phyloP scores from a whole-genome alignment of 2,113 vertebrate genomes.

The Rattus norvegicus region DNA sequence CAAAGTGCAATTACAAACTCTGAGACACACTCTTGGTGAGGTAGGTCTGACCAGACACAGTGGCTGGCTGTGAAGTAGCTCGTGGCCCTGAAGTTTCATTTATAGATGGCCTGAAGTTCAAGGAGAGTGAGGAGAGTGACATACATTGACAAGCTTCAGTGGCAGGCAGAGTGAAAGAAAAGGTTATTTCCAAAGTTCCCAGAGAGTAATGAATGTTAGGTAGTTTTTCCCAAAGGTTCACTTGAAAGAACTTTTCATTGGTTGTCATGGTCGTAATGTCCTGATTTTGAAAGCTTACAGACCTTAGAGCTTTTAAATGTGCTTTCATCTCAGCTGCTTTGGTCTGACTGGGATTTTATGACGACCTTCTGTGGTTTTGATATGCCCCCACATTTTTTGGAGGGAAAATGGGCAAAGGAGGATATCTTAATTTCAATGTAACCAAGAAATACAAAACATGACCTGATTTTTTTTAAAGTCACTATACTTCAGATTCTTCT shows the following conservation, averaged over 20 bases:
- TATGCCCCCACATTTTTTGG: constrained; percentile 75
- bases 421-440: constrained; percentile 75
- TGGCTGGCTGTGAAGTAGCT: neutral
- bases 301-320: constrained; percentile 67
- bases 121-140: constrained; percentile 58
- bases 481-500: constrained; percentile 78
- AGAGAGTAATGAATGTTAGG: neutral
- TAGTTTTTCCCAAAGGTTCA: constrained; percentile 80
- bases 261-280: constrained; percentile 82
- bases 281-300: constrained; percentile 75
- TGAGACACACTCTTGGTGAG: neutral
- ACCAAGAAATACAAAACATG: constrained; percentile 71
- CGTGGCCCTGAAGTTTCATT: neutral
- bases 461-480: constrained; percentile 56
- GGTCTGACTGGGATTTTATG: constrained; percentile 82
- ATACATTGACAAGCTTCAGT: constrained; percentile 72
- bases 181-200: constrained; percentile 75
- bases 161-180: constrained; percentile 79
- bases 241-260: constrained; percentile 85
- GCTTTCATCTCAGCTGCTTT: constrained; percentile 83
- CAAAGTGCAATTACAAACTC: neutral
- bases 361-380: constrained; percentile 78
- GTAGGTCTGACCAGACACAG: neutral
- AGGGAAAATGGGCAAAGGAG: constrained; percentile 56
- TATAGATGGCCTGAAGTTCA: neutral